Evolutionary conservation across 2,888 invertebrate species (phyloP).

Genomic region (Tenthredo notha): DNA sequence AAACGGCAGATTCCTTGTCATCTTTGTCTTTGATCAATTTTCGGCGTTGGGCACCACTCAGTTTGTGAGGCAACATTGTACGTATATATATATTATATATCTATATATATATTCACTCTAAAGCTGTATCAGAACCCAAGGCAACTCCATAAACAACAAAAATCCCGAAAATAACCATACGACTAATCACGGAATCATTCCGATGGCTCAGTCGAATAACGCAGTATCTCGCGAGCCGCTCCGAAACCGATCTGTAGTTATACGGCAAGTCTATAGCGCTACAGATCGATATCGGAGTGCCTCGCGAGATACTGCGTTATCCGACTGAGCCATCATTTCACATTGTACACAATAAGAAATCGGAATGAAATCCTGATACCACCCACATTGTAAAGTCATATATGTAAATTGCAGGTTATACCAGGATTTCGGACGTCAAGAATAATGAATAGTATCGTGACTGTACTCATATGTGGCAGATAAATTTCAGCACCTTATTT

Average conservation of each 20-base stretch:
- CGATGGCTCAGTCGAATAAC: too few relatives aligned
- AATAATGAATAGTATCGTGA: conserved; percentile 27
- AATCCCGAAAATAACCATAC: conserved; percentile 2
- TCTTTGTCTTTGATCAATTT: conserved; percentile 50
- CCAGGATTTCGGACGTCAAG: neutral
- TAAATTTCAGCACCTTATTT: neutral
- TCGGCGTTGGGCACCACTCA: conserved; percentile 50
- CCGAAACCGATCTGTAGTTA: too few relatives aligned
- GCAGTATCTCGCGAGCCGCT: too few relatives aligned
- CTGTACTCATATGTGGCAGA: neutral
- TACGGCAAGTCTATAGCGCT: too few relatives aligned
- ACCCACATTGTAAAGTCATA: neutral
- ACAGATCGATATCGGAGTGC: too few relatives aligned
- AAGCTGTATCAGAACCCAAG: conserved; percentile 12
- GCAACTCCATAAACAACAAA: neutral
- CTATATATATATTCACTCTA: conserved; percentile 11
- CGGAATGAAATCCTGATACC: neutral
- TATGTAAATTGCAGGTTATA: conserved; percentile 15
- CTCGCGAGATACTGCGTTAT: too few relatives aligned
- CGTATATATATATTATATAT: neutral
- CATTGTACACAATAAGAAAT: conserved; percentile 34
- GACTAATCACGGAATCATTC: conserved; percentile 2
- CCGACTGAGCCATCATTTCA: too few relatives aligned
- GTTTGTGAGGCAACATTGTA: conserved; percentile 26
- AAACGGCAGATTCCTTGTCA: conserved; percentile 47